Evolutionary conservation across 2,113 vertebrate genomes (phyloP).

Genomic region (Callospermophilus lateralis): DNA sequence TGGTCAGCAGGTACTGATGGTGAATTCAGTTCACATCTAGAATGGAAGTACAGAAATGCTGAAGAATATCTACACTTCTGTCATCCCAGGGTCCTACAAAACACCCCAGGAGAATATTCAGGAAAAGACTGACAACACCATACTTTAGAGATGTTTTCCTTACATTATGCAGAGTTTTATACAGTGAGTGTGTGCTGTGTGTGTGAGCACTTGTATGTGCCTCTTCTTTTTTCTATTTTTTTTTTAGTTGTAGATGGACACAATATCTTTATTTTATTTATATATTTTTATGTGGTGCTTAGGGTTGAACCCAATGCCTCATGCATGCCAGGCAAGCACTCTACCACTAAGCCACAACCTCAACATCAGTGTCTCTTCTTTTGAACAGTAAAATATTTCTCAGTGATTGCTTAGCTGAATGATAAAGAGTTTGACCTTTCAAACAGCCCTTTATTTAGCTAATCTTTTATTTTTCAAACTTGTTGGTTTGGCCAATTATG

Average conservation of each 20-base stretch:
- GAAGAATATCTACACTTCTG: accelerated
- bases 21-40: accelerated
- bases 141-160: background rate
- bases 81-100: accelerated
- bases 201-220: background rate
- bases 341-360: no score
- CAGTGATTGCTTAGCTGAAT: background rate
- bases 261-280: no score
- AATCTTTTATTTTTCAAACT: conserved; percentile 39
- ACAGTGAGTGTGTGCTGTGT: background rate
- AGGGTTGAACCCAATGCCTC: no score
- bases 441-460: background rate
- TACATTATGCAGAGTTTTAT: background rate
- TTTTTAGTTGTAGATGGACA: no score
- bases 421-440: background rate
- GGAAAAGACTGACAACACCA: background rate
- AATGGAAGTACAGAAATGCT: accelerated
- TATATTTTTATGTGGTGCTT: no score
- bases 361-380: background rate
- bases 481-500: background rate
- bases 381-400: background rate
- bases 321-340: no score
- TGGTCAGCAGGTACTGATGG: no score
- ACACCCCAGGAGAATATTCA: accelerated
- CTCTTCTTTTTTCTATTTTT: no score